phyloP scores from a whole-genome alignment of 1,140 invertebrate genomes.

The Aphaenogaster ashmeadi region DNA sequence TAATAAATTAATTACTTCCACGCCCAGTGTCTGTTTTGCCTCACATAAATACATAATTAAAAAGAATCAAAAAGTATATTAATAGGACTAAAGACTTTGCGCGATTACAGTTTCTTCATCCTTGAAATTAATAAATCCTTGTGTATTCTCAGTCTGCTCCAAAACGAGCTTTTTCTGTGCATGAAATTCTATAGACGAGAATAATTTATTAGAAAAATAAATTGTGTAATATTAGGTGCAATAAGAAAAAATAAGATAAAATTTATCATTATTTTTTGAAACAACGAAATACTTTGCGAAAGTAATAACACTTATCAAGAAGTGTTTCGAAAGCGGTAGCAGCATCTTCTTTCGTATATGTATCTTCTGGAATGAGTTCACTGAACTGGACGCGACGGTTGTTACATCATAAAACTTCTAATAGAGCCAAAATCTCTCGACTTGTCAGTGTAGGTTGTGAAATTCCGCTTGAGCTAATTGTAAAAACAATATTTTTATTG shows the following conservation, averaged over 20 bases:
- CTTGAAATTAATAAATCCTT: not conserved
- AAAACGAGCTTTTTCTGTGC: not conserved
- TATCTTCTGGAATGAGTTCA: not conserved
- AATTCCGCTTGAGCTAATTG: not conserved
- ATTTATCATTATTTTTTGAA: not conserved
- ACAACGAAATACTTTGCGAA: not conserved
- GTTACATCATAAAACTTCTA: not conserved
- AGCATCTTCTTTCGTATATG: not conserved
- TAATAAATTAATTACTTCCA: slow-evolving; percentile 54
- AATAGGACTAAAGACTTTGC: too few relatives aligned
- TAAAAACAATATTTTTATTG: slow-evolving; percentile 24
- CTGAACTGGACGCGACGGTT: not conserved
- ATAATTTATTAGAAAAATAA: not conserved
- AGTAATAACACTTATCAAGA: not conserved
- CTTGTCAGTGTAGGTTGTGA: not conserved
- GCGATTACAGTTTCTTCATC: too few relatives aligned
- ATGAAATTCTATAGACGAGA: not conserved
- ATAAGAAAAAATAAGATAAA: slow-evolving; percentile 8
- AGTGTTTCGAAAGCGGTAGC: not conserved
- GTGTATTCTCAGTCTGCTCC: not conserved
- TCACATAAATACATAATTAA: not conserved
- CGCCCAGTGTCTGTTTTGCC: not conserved
- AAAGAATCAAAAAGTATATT: not conserved
- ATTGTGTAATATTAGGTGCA: not conserved
- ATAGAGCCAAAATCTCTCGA: not conserved